Conservation (phyloP, 2,113 vertebrate genomes). For the Oreochromis aureus region DNA sequence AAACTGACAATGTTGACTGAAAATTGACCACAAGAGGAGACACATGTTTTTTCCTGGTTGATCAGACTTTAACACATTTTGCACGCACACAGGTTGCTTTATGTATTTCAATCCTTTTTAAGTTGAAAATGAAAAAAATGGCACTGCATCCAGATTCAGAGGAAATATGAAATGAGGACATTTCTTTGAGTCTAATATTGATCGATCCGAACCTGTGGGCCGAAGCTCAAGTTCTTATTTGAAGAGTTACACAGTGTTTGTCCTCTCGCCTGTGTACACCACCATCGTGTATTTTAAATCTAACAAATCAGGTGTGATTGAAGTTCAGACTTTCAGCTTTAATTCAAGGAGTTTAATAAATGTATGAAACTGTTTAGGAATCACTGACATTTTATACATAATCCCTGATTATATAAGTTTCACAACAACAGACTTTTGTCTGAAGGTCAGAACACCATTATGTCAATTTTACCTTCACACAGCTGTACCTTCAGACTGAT, state of each 20-base stretch:
- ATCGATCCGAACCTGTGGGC: fast-evolving
- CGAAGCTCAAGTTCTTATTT: fast-evolving
- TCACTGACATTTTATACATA: not conserved
- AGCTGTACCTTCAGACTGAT: not conserved
- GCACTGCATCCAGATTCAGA: fast-evolving
- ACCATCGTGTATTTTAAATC: fast-evolving
- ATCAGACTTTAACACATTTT: not conserved
- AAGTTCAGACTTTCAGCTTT: not conserved
- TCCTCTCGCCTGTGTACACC: not conserved
- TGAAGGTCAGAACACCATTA: fast-evolving
- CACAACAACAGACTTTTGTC: not conserved
- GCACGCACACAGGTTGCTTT: not conserved
- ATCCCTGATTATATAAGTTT: fast-evolving
- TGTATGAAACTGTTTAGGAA: fast-evolving
- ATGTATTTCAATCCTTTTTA: fast-evolving
- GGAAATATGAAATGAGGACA: fast-evolving
- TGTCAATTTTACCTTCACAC: not conserved
- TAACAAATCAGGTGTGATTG: not conserved
- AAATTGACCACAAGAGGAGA: not conserved
- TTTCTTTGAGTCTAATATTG: not conserved
- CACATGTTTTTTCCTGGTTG: fast-evolving
- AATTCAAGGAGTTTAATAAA: not conserved
- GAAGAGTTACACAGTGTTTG: not conserved
- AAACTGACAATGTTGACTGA: not conserved
- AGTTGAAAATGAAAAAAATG: fast-evolving